Evolutionary conservation across 37 sponge, comb jelly and placozoan species (phyloP).

Genomic region (Theonella swinhoei): DNA sequence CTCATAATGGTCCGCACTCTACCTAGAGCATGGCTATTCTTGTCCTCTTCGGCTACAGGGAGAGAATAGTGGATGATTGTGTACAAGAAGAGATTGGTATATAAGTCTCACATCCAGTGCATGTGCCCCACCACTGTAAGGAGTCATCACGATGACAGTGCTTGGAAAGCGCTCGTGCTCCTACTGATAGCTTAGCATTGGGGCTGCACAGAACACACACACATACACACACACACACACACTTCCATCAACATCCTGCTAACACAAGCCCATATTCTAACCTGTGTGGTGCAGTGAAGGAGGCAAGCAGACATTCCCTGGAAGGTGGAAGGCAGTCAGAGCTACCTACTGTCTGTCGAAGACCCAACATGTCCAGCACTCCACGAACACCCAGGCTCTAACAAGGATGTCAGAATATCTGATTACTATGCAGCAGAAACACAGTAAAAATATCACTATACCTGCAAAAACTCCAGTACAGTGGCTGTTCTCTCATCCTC

Average conservation of each 20-base stretch:
- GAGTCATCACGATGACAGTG: slow-evolving; percentile 78
- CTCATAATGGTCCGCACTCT: slow-evolving; percentile 39
- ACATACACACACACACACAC: too few species aligned
- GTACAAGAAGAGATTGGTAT: neutral
- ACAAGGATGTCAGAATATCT: too few species aligned
- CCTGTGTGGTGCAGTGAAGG: slow-evolving; percentile 44
- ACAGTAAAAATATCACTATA: too few species aligned
- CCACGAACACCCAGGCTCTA: slow-evolving; percentile 62
- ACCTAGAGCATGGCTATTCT: slow-evolving; percentile 70
- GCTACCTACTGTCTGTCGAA: slow-evolving; percentile 73
- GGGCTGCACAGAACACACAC: slow-evolving; percentile 7
- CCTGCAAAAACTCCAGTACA: slow-evolving; percentile 4
- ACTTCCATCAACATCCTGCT: too few species aligned
- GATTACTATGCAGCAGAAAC: too few species aligned
- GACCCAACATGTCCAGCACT: slow-evolving; percentile 71
- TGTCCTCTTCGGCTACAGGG: slow-evolving; percentile 50
- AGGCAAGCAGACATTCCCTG: slow-evolving; percentile 27
- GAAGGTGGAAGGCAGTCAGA: slow-evolving; percentile 54
- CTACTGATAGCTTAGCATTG: slow-evolving; percentile 65
- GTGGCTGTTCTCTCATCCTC: slow-evolving; percentile 30
- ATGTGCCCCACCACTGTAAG: slow-evolving; percentile 77
- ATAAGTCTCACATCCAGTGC: slow-evolving; percentile 65
- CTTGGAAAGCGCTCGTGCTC: slow-evolving; percentile 79
- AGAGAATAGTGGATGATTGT: neutral
- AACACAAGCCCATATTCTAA: too few species aligned